Evolutionary conservation across 2,797 vertebrate genomes (phyloP), one percentile per base, ranked within the genome.

Genomic region (Sebastes iracundus): DNA sequence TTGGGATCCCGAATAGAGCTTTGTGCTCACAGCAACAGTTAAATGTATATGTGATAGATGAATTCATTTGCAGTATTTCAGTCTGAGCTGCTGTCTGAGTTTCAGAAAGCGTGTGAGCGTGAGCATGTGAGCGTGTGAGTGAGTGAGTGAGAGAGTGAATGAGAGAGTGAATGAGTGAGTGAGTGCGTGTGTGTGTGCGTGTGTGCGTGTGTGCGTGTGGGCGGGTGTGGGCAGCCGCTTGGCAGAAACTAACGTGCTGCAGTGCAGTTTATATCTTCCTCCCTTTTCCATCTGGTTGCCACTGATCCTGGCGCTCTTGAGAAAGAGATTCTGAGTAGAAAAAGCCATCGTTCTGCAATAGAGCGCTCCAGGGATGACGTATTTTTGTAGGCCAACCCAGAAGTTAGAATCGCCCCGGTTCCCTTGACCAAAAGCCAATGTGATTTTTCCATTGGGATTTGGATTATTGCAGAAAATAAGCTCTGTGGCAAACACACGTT

Each of bases 211-310:
- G 59, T 42, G 70, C 18, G 62, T 56, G 66, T 58, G 67, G 70
- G n/a, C 16, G 63, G 33, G 71, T 63, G 63, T 58, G 38, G 82
- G 88, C 77, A 86, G 88, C 74, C 59, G 55, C 52, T 84, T 92
- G 88, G 89, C 85, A 88, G 84, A 85, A 84, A 77, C 77, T 65
- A 72, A 86, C 65, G 25, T 94, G 87, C 91, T 95, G 94, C 93
- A 95, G 87, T 94, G 93, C 94, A 86, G 93, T 91, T 81, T 91
- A 90, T 87, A 82, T 86, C 70, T 84, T 90, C 76, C 75, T 88
- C 83, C 66, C 67, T 71, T 90, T 72, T 86, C 90, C 86, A 80
- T 92, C 81, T 93, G 87, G 80, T 88, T 89, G 59, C 77, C 73
- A 75, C 83, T 92, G 81, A 72, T 87, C 71, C 77, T 81, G 66